Base-by-base conservation (phyloP, 2,888 invertebrate species). In the Microplitis manilae region DNA sequence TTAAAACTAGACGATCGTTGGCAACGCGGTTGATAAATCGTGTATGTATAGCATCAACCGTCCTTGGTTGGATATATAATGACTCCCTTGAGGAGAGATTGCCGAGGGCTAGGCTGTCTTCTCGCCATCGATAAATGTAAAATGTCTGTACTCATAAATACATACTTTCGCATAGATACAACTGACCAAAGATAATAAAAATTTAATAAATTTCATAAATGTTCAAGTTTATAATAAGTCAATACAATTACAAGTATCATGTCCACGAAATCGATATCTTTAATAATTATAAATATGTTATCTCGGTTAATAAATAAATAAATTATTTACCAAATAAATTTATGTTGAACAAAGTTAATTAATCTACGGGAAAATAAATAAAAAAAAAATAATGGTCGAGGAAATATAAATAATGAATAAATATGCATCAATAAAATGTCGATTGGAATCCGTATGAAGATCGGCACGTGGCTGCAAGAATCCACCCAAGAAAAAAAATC, bases 1-100 rank as follows among this genome's bases (percentile, higher is more conserved):
- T 78, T 78, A 78, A 78, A 78, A 78, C 68, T 78, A 76, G 78
- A 78, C 73, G 78, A 72, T 68, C 60, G 6, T 30, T 30, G 30
- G 30, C 30, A 30, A 30, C 30, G 30, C 30, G 30, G 30, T 4
- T 30, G 30, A 30, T 30, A 30, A 30, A 30, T 30, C 30, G 30
- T 30, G 30, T 30, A 30, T 30, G 30, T 20, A 50, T 9, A 17
- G 7, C 41, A 20, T 9, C 71, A 39, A 5, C n/a, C 38, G 15
- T 2, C 77, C 50, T 69, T 61, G 68, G 41, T 30, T 30, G 30
- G 30, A 2, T 30, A 17, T 5, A 73, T 73, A 73, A 73, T 73
- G 72, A 73, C 62, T 73, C 72, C 72, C 72, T 73, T 73, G 64
- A 72, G 15, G 72, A 64, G 30, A 30, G 30, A 30, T 30, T 30